Conservation (phyloP, 2,797 vertebrate species). For the Sebastes taczanowskii region DNA sequence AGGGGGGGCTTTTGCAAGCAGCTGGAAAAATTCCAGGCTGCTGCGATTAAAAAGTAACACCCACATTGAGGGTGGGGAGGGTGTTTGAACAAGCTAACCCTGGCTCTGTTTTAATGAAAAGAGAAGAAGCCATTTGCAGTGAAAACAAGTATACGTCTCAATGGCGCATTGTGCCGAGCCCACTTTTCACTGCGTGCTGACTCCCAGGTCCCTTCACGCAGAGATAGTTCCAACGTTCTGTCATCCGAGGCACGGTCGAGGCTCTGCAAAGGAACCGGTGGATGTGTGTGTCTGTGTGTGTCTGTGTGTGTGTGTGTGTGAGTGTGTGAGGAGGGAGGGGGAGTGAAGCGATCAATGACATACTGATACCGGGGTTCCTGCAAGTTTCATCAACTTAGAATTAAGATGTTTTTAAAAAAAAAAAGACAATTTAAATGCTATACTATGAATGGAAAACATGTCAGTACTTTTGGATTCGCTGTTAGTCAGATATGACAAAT, state of each 20-base stretch:
- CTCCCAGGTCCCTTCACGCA: constrained; percentile 32
- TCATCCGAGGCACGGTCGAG: neutral
- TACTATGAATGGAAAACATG: neutral
- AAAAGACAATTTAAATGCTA: neutral
- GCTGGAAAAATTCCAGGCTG: constrained; percentile 68
- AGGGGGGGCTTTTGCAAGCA: constrained; percentile 61
- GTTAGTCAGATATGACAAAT: neutral
- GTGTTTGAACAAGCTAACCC: constrained; percentile 63
- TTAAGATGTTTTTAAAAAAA: neutral
- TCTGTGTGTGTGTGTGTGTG: neutral
- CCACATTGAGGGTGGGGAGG: constrained; percentile 52
- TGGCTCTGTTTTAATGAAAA: constrained; percentile 58
- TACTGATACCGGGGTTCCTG: neutral
- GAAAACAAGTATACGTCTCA: constrained; percentile 54
- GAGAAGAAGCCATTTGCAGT: constrained; percentile 53
- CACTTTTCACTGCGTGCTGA: neutral
- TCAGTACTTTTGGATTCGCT: neutral
- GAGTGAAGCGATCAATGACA: neutral
- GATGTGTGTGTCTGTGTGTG: neutral
- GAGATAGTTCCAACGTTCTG: neutral
- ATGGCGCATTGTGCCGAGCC: constrained; percentile 43
- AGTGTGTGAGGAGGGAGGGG: neutral
- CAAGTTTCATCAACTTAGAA: neutral
- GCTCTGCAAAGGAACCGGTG: neutral
- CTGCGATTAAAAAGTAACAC: constrained; percentile 74